Base-by-base conservation (phyloP, 1,140 invertebrate species). In the Dysdera silvatica region DNA sequence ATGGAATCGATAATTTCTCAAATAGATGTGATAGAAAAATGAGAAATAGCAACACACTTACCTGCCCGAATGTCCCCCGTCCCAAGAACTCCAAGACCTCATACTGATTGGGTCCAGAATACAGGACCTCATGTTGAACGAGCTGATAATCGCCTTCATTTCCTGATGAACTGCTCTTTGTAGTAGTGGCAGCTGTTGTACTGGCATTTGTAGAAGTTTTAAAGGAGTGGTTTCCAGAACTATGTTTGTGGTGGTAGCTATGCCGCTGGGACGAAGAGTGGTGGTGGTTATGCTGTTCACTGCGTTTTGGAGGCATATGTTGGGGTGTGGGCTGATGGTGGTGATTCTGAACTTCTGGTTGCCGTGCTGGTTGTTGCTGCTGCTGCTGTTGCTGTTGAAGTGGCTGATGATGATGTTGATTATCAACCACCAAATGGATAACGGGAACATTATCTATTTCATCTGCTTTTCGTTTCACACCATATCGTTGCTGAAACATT, bases 71-170 rank as follows among this genome's bases (percentile, higher is more conserved):
- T 52, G 96, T 99, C 68, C 95, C 95, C 69, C 96, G 85, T 68
- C 96, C 96, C 66, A 99, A 82, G 79, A 99, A 99, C 78, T 99
- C 96, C 70, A 99, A 81, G 62, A 99, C 96, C 80, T 97, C 93
- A 79, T 97, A 97, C 74, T 91, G 87, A 68, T 87, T 87, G 40
- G 84, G 87, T 77, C 89, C 88, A 57, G 93, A 97, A 78, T 94
- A 96, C 64, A 98, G 84, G 67, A 96, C 94, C 79, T 98, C 95
- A 79, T 98, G 95, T 78, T 98, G 93, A 31, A 98, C 94, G 74
- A 98, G 82, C 76, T 96, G 92, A 79, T 98, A 98, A 80, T 98
- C 95, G 45, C 95, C 95, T 79, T 98, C 95, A 70, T 87, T 70
- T 52, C 72, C 73, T 28, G 76, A 80, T 14, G 78, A 77, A 64